Evolutionary conservation across 2,888 invertebrate species (phyloP).

Genomic region (Campoletis raptor): DNA sequence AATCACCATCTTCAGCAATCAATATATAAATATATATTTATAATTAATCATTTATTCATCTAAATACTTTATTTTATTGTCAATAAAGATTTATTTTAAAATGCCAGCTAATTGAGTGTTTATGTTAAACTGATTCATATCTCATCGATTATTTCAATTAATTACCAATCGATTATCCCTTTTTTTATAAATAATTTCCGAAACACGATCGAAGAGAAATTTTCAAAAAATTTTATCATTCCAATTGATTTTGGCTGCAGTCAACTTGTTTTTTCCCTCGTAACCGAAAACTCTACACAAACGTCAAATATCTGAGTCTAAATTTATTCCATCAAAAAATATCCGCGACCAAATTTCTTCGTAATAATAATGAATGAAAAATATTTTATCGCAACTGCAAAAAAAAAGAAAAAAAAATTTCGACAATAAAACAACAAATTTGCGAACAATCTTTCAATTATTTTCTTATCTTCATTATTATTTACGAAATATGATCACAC

Average conservation of each 20-base stretch:
- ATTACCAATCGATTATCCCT: not conserved
- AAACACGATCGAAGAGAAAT: not conserved
- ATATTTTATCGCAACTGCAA: too few species aligned
- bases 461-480: not conserved
- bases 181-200: not conserved
- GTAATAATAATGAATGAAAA: not conserved
- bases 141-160: not conserved
- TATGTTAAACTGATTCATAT: not conserved
- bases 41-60: not conserved
- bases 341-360: not conserved
- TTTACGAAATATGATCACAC: not conserved
- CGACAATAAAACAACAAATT: not conserved
- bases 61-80: not conserved
- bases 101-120: not conserved
- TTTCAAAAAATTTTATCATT: not conserved
- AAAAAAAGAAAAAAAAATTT: not conserved
- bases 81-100: not conserved
- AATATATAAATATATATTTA: conserved; percentile 14
- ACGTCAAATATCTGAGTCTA: not conserved
- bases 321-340: too few species aligned
- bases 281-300: not conserved
- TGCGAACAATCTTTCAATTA: not conserved
- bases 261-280: not conserved
- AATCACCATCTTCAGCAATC: conserved; percentile 31
- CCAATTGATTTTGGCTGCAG: not conserved